These are phyloP conservation scores for Hephaestus fuliginosus DNA, from an alignment of 2,797 vertebrate species.

Conservation along the genomic window DNA sequence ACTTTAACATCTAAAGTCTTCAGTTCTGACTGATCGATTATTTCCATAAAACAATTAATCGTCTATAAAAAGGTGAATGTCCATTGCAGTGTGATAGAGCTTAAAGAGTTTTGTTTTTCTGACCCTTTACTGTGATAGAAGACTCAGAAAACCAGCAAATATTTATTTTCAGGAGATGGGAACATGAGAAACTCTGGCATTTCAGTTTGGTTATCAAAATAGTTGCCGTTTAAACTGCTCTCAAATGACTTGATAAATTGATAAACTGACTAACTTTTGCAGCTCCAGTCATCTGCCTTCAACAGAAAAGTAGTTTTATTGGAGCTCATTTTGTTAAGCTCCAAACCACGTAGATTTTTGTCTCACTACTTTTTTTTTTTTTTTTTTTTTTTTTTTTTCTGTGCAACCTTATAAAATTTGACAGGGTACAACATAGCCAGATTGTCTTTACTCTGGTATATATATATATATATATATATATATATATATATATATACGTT, in stretches of 20 bases:
- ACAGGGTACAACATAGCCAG: too few relatives aligned
- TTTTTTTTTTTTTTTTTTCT: too few relatives aligned
- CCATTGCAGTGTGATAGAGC: not conserved
- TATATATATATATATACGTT: not conserved
- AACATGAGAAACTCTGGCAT: too few relatives aligned
- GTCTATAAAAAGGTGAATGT: not conserved
- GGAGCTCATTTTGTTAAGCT: not conserved
- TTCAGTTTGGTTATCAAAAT: not conserved
- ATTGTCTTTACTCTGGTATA: not conserved
- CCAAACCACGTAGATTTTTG: not conserved
- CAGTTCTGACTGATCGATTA: not conserved
- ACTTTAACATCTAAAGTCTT: too few relatives aligned
- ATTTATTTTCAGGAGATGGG: not conserved
- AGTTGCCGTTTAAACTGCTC: not conserved
- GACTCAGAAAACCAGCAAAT: not conserved
- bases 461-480: not conserved
- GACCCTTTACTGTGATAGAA: not conserved
- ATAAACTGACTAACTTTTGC: not conserved
- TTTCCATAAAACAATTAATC: not conserved
- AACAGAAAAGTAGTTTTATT: not conserved
- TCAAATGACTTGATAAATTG: not conserved
- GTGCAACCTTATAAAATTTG: not conserved
- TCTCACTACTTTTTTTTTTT: not conserved
- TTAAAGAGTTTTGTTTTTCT: not conserved
- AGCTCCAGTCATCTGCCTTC: not conserved